Base-by-base conservation (phyloP, 1,140 invertebrate genomes). In the Rhagoletis pomonella region DNA sequence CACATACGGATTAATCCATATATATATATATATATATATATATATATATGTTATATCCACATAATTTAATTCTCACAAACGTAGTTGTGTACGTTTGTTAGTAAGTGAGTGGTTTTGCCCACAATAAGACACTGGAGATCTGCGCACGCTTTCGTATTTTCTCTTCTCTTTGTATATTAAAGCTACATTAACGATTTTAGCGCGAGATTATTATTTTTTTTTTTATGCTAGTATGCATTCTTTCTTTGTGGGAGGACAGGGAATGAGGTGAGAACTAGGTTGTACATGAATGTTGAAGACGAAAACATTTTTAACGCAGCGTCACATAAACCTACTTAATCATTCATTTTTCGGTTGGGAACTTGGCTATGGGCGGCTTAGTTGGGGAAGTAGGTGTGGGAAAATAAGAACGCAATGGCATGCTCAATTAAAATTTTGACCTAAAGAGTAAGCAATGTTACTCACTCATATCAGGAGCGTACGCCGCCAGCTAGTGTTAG, bases 181-280 rank as follows among this genome's bases (percentile, higher is more conserved):
- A 44, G 67, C 12, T 44, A 10, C 67, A 73, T 73, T 73, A 73
- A 73, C 67, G 42, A 73, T 47, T 73, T 73, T 47, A 73, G 67
- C 44, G 67, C 67, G 67, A 73, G 42, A 73, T 44, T 73, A 7
- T n/a, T 17, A 44, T 44, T 73, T 73, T 73, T 9, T 47, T 67
- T 47, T 44, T 69, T 62, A 55, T 55, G 10, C 5, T 47, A 44
- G 42, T 17, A 69, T 3, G 39, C 67, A 69, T 69, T 0, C 39
- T 17, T 42, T 17, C 4, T 69, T 47, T 73, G 44, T 73, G 67
- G 42, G 44, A 47, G 67, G 17, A 14, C 42, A 44, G 67, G 12
- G 44, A 73, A 47, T 73, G 67, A 73, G 67, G 42, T 73, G 67
- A 42, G 44, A 73, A 73, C 17, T n/a, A 47, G 42, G 67, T 73